phyloP scores from a whole-genome alignment of 2,113 vertebrate genomes.

The Pampusana beccarii region DNA sequence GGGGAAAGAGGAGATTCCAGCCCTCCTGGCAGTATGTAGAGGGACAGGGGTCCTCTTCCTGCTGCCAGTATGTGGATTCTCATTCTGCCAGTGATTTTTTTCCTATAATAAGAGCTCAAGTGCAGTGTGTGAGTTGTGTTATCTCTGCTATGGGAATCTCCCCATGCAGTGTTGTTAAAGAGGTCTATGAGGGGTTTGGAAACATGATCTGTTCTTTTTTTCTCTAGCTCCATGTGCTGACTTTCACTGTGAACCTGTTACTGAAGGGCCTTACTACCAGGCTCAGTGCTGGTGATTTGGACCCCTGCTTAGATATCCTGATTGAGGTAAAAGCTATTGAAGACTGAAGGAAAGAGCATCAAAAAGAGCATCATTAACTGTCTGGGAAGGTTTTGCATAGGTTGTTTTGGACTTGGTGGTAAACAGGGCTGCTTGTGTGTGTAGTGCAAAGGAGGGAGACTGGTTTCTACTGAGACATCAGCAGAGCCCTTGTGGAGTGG shows the following conservation, averaged over 20 bases:
- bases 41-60: neutral
- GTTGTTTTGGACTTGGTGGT: neutral
- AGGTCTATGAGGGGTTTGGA: neutral
- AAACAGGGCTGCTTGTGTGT: neutral
- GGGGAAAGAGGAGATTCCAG: neutral
- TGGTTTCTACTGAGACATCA: neutral
- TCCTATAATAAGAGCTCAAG: neutral
- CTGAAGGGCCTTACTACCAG: slow-evolving; percentile 80
- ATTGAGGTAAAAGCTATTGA: slow-evolving; percentile 78
- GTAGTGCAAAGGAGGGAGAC: neutral
- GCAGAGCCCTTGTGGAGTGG: neutral
- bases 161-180: neutral
- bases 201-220: neutral
- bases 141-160: neutral
- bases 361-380: neutral
- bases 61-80: neutral
- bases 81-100: neutral
- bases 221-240: slow-evolving; percentile 91
- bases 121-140: neutral
- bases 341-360: neutral
- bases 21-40: neutral
- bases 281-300: slow-evolving; percentile 87
- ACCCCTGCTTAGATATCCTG: slow-evolving; percentile 88
- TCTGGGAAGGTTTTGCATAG: neutral
- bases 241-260: slow-evolving; percentile 90